phyloP scores from a whole-genome alignment of 1,140 invertebrate species.

The silkworm (Bombyx mori) region ASM3026992v2 NC_085113.1:6819001-6819500 shows the following conservation, averaged over 20 bases:
- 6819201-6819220: slow-evolving; percentile 51
- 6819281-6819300: slow-evolving; percentile 60
- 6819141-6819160: slow-evolving; percentile 35
- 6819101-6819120: no score
- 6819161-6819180: slow-evolving; percentile 36
- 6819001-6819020: no score
- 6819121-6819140: slow-evolving; percentile 60
- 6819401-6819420: not conserved
- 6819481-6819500: no score
- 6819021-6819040: no score
- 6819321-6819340: slow-evolving; percentile 52
- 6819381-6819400: not conserved
- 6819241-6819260: slow-evolving; percentile 55
- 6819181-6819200: slow-evolving; percentile 45
- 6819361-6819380: slow-evolving; percentile 39
- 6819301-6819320: slow-evolving; percentile 63
- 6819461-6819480: no score
- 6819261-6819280: slow-evolving; percentile 48
- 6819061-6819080: no score
- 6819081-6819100: no score
- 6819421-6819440: no score
- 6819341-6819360: slow-evolving; percentile 57
- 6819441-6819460: no score
- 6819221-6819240: slow-evolving; percentile 44
- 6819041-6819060: no score